Percentiles rank a stretch among this genome's conserved stretches.
These are phyloP conservation scores for Hirundichthys speculiger DNA, from an alignment of 2,113 vertebrate genomes.

Conservation along the genomic window DNA sequence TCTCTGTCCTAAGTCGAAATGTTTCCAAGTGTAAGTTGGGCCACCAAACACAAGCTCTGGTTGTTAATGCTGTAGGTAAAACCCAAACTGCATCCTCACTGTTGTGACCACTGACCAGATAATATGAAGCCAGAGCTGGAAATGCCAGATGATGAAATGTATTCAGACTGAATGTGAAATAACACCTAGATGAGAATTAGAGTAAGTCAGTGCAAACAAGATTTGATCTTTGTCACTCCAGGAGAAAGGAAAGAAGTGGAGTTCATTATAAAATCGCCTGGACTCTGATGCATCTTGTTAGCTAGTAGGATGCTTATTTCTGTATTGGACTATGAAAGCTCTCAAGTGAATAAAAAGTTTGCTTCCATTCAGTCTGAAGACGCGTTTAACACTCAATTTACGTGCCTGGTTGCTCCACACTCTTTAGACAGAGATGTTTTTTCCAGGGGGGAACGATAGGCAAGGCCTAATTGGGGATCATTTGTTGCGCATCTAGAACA, in stretches of 20 bases:
- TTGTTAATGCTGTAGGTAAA: constrained; percentile 42
- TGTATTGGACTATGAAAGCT: not conserved
- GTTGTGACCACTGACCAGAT: constrained; percentile 11
- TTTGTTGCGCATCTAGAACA: not conserved
- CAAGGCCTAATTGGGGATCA: not conserved
- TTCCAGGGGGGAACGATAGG: not conserved
- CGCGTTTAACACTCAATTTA: constrained; percentile 4
- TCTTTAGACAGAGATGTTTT: not conserved
- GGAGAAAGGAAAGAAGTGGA: not conserved
- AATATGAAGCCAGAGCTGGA: constrained; percentile 23
- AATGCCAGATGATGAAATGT: constrained; percentile 3
- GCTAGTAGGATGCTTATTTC: not conserved
- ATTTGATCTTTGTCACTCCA: not conserved
- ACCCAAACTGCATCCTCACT: constrained; percentile 20
- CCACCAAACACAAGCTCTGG: constrained; percentile 38
- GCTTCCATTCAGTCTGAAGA: constrained; percentile 31
- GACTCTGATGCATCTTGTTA: not conserved
- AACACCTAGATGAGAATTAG: not conserved
- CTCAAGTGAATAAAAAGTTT: not conserved
- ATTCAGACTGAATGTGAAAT: constrained; percentile 25
- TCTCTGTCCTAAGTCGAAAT: constrained; percentile 43
- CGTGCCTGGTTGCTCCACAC: constrained; percentile 10
- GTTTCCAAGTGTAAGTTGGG: constrained; percentile 41
- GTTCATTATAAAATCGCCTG: constrained; percentile 3
- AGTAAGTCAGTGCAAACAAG: not conserved